Percentiles rank a stretch among this genome's conserved stretches.
phyloP scores from a whole-genome alignment of 2,888 invertebrate genomes.

The Caenorhabditis drosophilae region DNA sequence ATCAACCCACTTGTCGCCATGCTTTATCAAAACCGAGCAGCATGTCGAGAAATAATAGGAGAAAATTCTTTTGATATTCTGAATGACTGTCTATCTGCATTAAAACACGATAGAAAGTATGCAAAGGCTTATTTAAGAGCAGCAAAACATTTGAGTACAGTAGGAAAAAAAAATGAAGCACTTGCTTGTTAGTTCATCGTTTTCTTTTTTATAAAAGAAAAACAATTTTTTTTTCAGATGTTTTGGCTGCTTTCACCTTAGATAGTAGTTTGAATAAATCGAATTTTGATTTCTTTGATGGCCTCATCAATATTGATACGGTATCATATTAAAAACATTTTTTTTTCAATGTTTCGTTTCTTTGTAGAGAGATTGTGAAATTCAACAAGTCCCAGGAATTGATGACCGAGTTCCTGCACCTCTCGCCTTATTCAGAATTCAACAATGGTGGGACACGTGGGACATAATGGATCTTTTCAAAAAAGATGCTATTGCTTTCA shows the following conservation, averaged over 20 bases:
- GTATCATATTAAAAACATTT: too few species aligned
- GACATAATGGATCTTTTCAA: conserved; percentile 34
- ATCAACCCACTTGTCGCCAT: conserved; percentile 24
- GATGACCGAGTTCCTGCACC: conserved; percentile 11
- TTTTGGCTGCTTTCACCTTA: conserved; percentile 29
- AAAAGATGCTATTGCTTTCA: conserved; percentile 13
- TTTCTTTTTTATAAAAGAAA: neutral
- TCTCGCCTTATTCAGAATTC: conserved; percentile 21
- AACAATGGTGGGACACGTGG: conserved; percentile 38
- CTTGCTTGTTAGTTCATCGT: conserved; percentile 19
- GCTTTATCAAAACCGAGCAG: conserved; percentile 37
- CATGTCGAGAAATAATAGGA: conserved; percentile 28
- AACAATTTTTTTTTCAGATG: conserved; percentile 18
- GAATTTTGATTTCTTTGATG: conserved; percentile 30
- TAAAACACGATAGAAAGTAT: conserved; percentile 29
- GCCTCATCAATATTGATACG: conserved; percentile 4
- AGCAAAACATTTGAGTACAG: conserved; percentile 14
- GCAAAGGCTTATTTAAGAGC: conserved; percentile 35
- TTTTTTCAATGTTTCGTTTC: neutral
- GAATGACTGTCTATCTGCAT: conserved; percentile 30
- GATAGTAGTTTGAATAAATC: conserved; percentile 22
- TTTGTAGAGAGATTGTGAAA: conserved; percentile 8
- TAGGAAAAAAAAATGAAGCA: conserved; percentile 37
- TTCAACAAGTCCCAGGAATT: conserved; percentile 14
- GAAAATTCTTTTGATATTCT: conserved; percentile 13